Base-by-base conservation (phyloP, 2,888 invertebrate genomes). In the Ferdinandea cuprea region DNA sequence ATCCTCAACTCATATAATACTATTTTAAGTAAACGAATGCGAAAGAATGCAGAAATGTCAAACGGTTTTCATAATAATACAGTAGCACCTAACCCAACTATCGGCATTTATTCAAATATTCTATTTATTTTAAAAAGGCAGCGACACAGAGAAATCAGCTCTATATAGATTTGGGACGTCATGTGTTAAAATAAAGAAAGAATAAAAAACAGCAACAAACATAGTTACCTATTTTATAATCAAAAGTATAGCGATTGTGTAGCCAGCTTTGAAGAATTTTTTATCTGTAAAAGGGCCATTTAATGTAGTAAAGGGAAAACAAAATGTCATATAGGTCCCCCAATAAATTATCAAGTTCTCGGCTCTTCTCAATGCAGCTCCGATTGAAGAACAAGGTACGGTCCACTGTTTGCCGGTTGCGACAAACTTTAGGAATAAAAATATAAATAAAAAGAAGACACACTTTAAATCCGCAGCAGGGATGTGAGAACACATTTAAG, bases 261-360 rank as follows among this genome's bases (percentile, higher is more conserved):
- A 84, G 61, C 68, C 52, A 68, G 25, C 35, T 46, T 65, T 32
- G 46, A 78, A 78, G 58, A 83, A 61, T 59, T 68, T 63, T 66
- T 66, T 83, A 68, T 78, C 78, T 79, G 68, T 68, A 69, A 74
- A 84, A 79, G 73, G 84, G 83, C 83, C 79, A 63, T 84, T 79
- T 63, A 84, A 84, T 65, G 73, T 84, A 69, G 84, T 84, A 73
- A 74, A 74, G 65, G 71, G 79, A 74, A 89, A 87, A 88, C 88
- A 89, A 89, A 89, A 88, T 87, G 89, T 89, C 89, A 89, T 88
- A 87, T 86, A 86, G 87, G 87, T 78, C 87, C 89, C 88, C 87
- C 88, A 89, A 89, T 89, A 89, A 89, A 89, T 89, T 89, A 89
- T 89, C 89, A 86, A 86, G 86, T 85, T 86, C 85, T 85, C 85